A percentile compares a stretch with the other conserved stretches of the same genome.
Evolutionary conservation across 2,797 vertebrate genomes (phyloP).

Genomic region (Lepus oiostolus): DNA sequence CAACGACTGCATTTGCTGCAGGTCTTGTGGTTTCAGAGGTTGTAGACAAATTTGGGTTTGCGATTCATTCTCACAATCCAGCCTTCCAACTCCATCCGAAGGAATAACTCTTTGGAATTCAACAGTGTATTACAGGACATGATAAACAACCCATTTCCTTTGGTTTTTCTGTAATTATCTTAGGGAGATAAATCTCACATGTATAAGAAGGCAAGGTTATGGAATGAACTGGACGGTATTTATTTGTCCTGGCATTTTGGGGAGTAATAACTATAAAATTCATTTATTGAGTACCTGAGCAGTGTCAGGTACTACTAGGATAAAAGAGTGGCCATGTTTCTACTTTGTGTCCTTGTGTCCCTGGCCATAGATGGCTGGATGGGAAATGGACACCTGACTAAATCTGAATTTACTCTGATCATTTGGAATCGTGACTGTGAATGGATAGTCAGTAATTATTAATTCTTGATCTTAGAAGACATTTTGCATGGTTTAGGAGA

Average conservation of each 20-base stretch:
- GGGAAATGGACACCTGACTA: background rate
- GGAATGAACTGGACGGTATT: background rate
- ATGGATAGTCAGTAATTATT: background rate
- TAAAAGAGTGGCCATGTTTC: background rate
- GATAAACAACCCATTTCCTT: conserved; percentile 60
- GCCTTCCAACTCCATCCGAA: conserved; percentile 41
- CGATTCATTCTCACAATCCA: conserved; percentile 51
- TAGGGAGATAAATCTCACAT: conserved; percentile 61
- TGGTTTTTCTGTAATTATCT: conserved; percentile 69
- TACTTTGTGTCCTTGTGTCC: background rate
- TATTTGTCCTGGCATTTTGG: conserved; percentile 67
- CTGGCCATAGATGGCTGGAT: background rate
- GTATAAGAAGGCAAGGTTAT: conserved; percentile 48
- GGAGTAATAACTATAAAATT: conserved; percentile 68
- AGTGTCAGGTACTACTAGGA: background rate
- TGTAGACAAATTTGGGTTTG: conserved; percentile 31
- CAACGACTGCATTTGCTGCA: conserved; percentile 22
- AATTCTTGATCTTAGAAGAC: conserved; percentile 27
- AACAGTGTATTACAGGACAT: conserved; percentile 38
- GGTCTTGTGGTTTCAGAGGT: conserved; percentile 19
- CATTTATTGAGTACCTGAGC: background rate
- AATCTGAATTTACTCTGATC: background rate
- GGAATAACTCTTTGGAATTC: conserved; percentile 48
- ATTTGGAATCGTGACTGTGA: conserved; percentile 10
- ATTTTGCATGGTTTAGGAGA: background rate